Evolutionary conservation across 2,888 invertebrate genomes (phyloP).

Genomic region (Pyrgus malvae): DNA sequence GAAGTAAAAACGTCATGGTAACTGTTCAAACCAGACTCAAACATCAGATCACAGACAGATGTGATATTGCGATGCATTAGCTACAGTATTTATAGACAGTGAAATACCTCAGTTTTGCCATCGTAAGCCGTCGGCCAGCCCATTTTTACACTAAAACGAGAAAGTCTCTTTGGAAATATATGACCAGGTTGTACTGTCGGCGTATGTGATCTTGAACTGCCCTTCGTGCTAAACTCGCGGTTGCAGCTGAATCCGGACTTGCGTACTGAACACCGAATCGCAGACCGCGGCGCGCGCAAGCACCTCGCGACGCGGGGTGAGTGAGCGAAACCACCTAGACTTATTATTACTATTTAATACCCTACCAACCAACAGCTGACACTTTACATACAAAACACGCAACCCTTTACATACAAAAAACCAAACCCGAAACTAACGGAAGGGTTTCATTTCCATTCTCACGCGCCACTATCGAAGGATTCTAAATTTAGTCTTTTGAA

Average conservation of each 20-base stretch:
- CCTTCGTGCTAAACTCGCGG: constrained; percentile 71
- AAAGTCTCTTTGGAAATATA: constrained; percentile 51
- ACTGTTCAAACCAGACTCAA: constrained; percentile 8
- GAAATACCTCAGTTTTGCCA: constrained; percentile 44
- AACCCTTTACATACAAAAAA: constrained; percentile 5
- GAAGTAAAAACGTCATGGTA: constrained; percentile 11
- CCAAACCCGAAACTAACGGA: constrained; percentile 1
- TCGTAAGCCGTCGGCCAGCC: constrained; percentile 58
- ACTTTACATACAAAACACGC: background rate
- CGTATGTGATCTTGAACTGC: constrained; percentile 80
- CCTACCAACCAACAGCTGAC: constrained; percentile 14
- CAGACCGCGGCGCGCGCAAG: constrained; percentile 66
- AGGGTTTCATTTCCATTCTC: constrained; percentile 21
- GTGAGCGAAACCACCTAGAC: constrained; percentile 44
- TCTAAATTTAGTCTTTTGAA: constrained; percentile 66
- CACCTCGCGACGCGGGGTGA: constrained; percentile 53
- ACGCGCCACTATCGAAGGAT: constrained; percentile 31
- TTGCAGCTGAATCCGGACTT: constrained; percentile 60
- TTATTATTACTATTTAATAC: constrained; percentile 12
- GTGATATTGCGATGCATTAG: constrained; percentile 1
- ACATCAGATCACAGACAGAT: constrained; percentile 31
- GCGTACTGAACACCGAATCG: constrained; percentile 63
- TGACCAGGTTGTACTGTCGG: constrained; percentile 57
- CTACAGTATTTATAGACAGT: constrained; percentile 9
- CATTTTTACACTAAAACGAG: constrained; percentile 59